Conservation (phyloP, 2,888 invertebrate species). For the Apamea monoglypha region DNA sequence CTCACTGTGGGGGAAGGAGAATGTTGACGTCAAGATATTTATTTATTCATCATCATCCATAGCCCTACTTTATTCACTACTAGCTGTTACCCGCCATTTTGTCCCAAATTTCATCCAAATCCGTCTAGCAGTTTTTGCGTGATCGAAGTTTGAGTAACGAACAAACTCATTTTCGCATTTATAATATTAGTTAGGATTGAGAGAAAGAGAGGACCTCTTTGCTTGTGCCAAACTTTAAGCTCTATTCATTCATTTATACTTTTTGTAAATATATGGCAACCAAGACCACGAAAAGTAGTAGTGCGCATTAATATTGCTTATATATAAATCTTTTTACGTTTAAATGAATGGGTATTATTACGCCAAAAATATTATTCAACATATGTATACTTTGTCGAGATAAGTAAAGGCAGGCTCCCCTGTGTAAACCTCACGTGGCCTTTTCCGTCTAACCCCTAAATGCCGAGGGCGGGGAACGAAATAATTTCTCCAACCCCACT, state of each 20-base stretch:
- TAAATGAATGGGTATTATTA: not conserved
- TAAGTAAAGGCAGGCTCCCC: slow-evolving; percentile 23
- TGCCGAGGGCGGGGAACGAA: slow-evolving; percentile 19
- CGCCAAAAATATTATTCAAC: slow-evolving; percentile 3
- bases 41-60: not conserved
- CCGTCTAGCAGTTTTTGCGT: too few relatives aligned
- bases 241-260: not conserved
- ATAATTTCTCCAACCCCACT: slow-evolving; percentile 31
- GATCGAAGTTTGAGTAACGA: too few relatives aligned
- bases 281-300: not conserved
- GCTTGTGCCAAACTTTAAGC: not conserved
- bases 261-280: not conserved
- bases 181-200: not conserved
- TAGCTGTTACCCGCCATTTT: not conserved
- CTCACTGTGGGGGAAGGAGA: slow-evolving; percentile 77
- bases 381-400: not conserved
- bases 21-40: not conserved
- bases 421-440: slow-evolving; percentile 24
- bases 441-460: slow-evolving; percentile 34
- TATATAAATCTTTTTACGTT: not conserved
- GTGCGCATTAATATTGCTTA: not conserved
- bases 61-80: not conserved
- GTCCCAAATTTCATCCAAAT: too few relatives aligned
- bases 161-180: not conserved
- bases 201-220: not conserved